Conservation (phyloP, 2,797 vertebrate species). For the Gymnopithys bicolor region DNA sequence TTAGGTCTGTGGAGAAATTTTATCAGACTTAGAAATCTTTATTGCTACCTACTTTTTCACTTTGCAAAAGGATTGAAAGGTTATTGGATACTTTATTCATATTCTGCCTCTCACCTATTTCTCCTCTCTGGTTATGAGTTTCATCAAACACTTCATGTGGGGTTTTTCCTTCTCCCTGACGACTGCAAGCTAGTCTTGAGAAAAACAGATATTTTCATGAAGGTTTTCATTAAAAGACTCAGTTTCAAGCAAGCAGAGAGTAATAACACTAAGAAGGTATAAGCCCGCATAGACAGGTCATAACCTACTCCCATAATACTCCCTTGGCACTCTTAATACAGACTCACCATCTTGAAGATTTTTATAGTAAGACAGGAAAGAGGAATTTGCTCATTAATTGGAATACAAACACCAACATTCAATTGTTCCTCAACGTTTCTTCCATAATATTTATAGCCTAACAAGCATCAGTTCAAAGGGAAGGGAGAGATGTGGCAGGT, state of each 20-base stretch:
- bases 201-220: neutral
- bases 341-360: neutral
- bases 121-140: neutral
- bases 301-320: neutral
- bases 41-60: neutral
- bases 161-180: neutral
- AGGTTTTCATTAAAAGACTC: neutral
- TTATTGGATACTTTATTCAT: neutral
- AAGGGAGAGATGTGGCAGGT: neutral
- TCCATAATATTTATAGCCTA: neutral
- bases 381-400: neutral
- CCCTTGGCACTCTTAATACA: neutral
- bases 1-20: slow-evolving; percentile 10
- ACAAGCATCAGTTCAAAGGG: neutral
- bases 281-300: neutral
- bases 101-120: neutral
- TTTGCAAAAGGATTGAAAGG: slow-evolving; percentile 1
- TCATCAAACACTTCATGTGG: neutral
- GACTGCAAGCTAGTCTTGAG: neutral
- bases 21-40: slow-evolving; percentile 54
- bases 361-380: neutral
- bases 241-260: neutral
- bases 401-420: neutral
- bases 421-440: neutral
- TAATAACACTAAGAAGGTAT: neutral